Percentiles rank a stretch among this genome's conserved stretches.
These are phyloP conservation scores for Caenorhabditis wallacei DNA, from an alignment of 2,888 invertebrate species.

Conservation along the genomic window DNA sequence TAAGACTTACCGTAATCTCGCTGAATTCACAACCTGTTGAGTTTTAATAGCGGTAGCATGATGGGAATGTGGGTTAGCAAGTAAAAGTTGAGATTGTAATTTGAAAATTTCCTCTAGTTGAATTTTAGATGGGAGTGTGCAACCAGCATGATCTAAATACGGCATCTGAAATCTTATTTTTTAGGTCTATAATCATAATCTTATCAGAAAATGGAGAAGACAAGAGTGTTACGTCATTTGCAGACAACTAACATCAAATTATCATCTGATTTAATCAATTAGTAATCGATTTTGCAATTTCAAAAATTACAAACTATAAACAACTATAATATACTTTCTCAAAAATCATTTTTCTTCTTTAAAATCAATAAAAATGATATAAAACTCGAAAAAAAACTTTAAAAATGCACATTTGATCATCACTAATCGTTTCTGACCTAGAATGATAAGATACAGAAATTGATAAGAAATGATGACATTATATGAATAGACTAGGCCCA, in stretches of 20 bases:
- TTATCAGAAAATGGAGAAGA: too few species aligned
- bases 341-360: too few species aligned
- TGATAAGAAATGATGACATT: conserved; percentile 36
- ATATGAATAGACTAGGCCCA: neutral
- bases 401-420: conserved; percentile 39
- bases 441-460: conserved; percentile 31
- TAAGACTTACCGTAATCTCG: conserved; percentile 59
- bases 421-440: conserved; percentile 17
- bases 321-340: too few species aligned
- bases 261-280: neutral
- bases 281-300: too few species aligned
- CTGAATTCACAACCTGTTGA: conserved; percentile 90
- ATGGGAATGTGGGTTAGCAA: conserved; percentile 93
- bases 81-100: conserved; percentile 43
- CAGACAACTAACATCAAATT: neutral
- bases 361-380: neutral
- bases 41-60: conserved; percentile 89
- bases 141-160: conserved; percentile 75
- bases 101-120: conserved; percentile 66
- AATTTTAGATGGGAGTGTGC: conserved; percentile 64
- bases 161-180: conserved; percentile 59
- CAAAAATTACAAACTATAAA: too few species aligned
- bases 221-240: too few species aligned
- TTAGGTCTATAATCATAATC: neutral
- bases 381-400: neutral